Base-by-base conservation (phyloP, 2,888 invertebrate genomes). In the Hypomecis punctinalis region DNA sequence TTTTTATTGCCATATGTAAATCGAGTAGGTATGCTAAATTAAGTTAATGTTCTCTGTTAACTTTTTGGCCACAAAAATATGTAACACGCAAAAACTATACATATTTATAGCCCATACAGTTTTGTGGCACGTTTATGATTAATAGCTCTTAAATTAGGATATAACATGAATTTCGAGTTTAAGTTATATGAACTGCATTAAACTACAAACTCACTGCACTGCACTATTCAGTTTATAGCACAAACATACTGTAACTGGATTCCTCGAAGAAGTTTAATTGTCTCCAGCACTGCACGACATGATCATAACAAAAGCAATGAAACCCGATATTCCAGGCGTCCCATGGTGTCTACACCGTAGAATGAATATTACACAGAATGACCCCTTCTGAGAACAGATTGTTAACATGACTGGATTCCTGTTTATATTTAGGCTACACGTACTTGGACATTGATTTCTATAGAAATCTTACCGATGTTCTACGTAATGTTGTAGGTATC, bases 361-460 rank as follows among this genome's bases (percentile, higher is more conserved):
- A 40, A 59, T 45, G 52, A 46, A 64, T 55, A 54, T 61, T 61
- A 63, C 51, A 45, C 7, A 45, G 49, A 67, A 58, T 55, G 37
- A 23, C 23, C n/a, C 23, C 23, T 67, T 67, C 64, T 33, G 4
- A 59, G 67, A 64, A 64, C 11, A 5, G 13, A 55, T 69, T 69
- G 69, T 55, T 63, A 66, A 66, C 65, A 13, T 51, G 55, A 61
- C 48, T 68, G 63, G 47, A 64, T 57, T 54, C 61, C 49, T 52
- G 52, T 52, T 40, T 11, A 10, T 0, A 40, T 52, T n/a, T 10
- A 40, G 40, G 10, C 10, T 45, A 45, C n/a, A 45, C 45, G n/a
- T 45, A 6, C 23, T 23, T 23, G 23, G 1, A 23, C 23, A 23
- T 23, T 3, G 23, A 23, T 23, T 23, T 23, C 23, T 23, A 23